A percentile compares a stretch with the other conserved stretches of the same genome.
Conservation (phyloP, 2,797 vertebrate genomes). For the Coregonus suidteri region DNA sequence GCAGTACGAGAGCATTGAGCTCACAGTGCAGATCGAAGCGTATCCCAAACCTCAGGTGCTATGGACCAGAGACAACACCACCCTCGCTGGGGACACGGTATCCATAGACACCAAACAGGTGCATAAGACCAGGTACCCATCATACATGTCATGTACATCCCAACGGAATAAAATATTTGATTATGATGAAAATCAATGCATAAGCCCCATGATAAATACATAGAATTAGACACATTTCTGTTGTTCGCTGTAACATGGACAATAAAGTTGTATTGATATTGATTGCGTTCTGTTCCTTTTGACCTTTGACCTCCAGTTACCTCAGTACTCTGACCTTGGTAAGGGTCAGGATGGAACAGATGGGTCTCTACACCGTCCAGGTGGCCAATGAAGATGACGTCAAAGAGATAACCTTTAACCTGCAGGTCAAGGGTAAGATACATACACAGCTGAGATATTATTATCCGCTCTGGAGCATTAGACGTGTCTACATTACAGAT, state of each 20-base stretch:
- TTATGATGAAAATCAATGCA: not conserved
- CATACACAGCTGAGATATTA: not conserved
- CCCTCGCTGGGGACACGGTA: slow-evolving; percentile 66
- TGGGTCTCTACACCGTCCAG: slow-evolving; percentile 79
- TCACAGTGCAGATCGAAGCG: slow-evolving; percentile 79
- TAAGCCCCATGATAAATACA: not conserved
- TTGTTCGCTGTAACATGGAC: too few relatives aligned
- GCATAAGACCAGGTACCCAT: slow-evolving; percentile 72
- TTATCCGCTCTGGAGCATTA: not conserved
- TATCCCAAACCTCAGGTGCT: slow-evolving; percentile 77
- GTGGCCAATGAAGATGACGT: slow-evolving; percentile 78
- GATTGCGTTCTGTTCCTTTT: not conserved
- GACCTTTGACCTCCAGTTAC: slow-evolving; percentile 70
- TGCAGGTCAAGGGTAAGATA: slow-evolving; percentile 79
- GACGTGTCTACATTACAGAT: not conserved
- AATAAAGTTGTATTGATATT: not conserved
- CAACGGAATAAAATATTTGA: not conserved
- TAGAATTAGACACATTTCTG: too few relatives aligned
- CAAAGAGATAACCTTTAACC: slow-evolving; percentile 75
- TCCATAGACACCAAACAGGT: slow-evolving; percentile 67
- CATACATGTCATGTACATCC: not conserved
- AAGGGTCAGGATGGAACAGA: slow-evolving; percentile 82
- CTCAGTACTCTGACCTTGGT: slow-evolving; percentile 79
- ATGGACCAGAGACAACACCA: slow-evolving; percentile 82
- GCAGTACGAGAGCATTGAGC: slow-evolving; percentile 76